Conservation (phyloP, 2,888 invertebrate species). For the Andrena bucephala region DNA sequence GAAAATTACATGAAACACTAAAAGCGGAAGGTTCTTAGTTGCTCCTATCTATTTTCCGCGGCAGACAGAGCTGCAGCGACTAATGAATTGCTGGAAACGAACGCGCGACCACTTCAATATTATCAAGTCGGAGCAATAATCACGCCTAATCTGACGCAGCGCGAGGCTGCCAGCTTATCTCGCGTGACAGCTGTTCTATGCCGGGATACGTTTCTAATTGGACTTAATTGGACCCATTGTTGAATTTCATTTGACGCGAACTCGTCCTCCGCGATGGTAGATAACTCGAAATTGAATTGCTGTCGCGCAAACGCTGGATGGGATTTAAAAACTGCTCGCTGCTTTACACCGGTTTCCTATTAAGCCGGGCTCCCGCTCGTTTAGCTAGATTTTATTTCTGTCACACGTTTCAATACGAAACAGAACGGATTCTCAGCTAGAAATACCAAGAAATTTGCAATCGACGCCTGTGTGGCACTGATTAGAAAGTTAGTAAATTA, state of each 20-base stretch:
- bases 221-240: constrained; percentile 63
- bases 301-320: constrained; percentile 1
- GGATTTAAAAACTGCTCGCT: constrained; percentile 26
- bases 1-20: background rate
- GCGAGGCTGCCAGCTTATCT: constrained; percentile 54
- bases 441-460: background rate
- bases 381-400: constrained; percentile 20
- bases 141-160: constrained; percentile 40
- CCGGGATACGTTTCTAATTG: constrained; percentile 59
- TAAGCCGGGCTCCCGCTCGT: background rate
- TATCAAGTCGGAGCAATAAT: constrained; percentile 42
- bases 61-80: background rate
- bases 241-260: constrained; percentile 52
- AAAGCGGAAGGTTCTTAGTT: no score
- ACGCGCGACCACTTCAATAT: constrained; percentile 8
- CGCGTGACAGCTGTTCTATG: constrained; percentile 58
- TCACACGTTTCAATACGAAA: background rate
- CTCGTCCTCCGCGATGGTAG: constrained; percentile 31
- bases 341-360: constrained; percentile 24
- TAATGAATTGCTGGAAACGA: constrained; percentile 3
- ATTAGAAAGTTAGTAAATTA: background rate
- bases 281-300: constrained; percentile 47
- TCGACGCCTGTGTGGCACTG: background rate
- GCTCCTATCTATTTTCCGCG: no score
- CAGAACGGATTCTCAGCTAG: background rate